Conservation (phyloP, 2,888 invertebrate species). For the Amiota communis region DNA sequence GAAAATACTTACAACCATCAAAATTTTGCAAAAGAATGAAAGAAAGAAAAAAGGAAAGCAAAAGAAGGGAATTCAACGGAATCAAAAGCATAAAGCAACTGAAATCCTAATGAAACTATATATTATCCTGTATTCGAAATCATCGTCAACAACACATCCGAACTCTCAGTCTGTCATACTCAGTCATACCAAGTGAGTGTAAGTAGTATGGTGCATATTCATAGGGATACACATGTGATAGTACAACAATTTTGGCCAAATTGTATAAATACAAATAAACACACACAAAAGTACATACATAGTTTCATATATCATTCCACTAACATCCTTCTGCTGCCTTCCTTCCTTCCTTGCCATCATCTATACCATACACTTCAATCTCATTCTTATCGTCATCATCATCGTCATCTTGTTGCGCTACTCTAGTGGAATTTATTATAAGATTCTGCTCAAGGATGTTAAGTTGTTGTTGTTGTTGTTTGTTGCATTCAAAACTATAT, state of each 20-base stretch:
- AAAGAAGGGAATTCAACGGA: neutral
- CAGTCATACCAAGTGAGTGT: neutral
- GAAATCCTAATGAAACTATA: conserved; percentile 67
- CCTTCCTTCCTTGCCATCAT: neutral
- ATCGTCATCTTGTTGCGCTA: conserved; percentile 55
- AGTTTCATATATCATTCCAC: neutral
- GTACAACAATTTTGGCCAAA: conserved; percentile 60
- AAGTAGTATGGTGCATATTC: conserved; percentile 22
- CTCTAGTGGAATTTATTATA: conserved; percentile 63
- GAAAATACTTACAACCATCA: conserved; percentile 21
- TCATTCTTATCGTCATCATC: conserved; percentile 30
- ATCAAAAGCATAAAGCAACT: conserved; percentile 53
- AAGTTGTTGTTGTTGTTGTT: conserved; percentile 40
- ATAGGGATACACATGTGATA: conserved; percentile 51
- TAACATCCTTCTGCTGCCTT: too few species aligned
- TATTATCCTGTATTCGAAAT: conserved; percentile 27
- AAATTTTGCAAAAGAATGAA: conserved; percentile 27
- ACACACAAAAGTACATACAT: neutral
- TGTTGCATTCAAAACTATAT: conserved; percentile 34
- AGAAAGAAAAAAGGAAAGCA: conserved; percentile 31
- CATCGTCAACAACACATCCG: conserved; percentile 43
- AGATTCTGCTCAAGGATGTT: conserved; percentile 63
- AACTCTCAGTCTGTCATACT: neutral
- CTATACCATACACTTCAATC: neutral
- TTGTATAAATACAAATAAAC: conserved; percentile 10